These are phyloP conservation scores for Eupithecia insigniata DNA, from an alignment of 2,888 invertebrate genomes.

Conservation along the genomic window DNA sequence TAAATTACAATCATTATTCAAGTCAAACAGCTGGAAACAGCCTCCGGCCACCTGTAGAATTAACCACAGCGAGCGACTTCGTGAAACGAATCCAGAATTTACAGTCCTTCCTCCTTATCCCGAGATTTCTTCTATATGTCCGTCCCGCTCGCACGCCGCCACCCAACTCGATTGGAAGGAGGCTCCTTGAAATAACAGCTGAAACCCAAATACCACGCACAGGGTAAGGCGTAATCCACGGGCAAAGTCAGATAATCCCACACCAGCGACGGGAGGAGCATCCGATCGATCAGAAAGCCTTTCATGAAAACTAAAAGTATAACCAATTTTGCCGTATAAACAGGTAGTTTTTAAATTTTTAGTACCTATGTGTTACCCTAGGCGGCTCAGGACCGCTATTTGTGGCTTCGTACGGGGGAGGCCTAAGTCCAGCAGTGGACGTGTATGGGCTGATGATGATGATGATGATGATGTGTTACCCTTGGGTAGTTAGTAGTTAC, in stretches of 20 bases:
- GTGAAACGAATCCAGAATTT: neutral
- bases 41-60: neutral
- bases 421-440: no score
- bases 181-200: neutral
- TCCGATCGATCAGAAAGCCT: neutral
- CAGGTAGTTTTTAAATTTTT: no score
- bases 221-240: neutral
- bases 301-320: neutral
- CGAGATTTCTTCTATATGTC: neutral
- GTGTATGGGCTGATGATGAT: no score
- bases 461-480: no score
- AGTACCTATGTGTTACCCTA: neutral
- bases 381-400: no score
- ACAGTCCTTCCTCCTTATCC: neutral
- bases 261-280: neutral
- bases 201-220: neutral
- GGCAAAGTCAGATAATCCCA: neutral
- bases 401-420: no score
- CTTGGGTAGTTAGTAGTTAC: no score
- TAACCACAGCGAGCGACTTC: neutral
- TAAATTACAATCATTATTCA: neutral
- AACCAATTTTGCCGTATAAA: neutral
- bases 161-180: neutral
- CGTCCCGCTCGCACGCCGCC: neutral
- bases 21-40: neutral